Percentiles rank a stretch among this genome's conserved stretches.
phyloP scores from a whole-genome alignment of 2,888 invertebrate species.

The Drosophila algonquin region DNA sequence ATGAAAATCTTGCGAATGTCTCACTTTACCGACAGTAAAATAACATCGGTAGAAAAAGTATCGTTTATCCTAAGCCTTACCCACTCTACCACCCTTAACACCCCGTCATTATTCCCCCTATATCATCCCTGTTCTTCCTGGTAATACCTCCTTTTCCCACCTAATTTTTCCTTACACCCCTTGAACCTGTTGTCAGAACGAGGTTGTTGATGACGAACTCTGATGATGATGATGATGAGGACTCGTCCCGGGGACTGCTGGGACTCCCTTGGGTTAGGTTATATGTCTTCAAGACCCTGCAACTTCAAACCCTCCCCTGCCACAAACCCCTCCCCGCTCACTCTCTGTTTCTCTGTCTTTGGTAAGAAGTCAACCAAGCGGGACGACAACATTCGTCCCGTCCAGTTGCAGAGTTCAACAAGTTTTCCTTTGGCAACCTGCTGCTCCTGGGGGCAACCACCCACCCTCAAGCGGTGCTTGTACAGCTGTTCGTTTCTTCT shows the following conservation, averaged over 20 bases:
- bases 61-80: not conserved
- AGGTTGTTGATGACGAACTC: conserved; percentile 17
- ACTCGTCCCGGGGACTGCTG: conserved; percentile 32
- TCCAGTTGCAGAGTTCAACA: conserved; percentile 61
- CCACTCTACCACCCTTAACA: not conserved
- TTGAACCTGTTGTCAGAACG: conserved; percentile 47
- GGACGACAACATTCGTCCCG: conserved; percentile 56
- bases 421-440: conserved; percentile 50
- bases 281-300: conserved; percentile 16
- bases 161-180: conserved; percentile 5
- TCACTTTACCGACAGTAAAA: not conserved
- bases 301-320: conserved; percentile 6
- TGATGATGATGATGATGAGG: conserved; percentile 40
- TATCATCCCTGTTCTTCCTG: not conserved
- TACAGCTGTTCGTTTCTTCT: conserved; percentile 62
- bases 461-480: conserved; percentile 38
- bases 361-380: conserved; percentile 66
- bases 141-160: conserved; percentile 4
- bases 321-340: conserved; percentile 6
- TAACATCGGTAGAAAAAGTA: not conserved
- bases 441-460: conserved; percentile 18
- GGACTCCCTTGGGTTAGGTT: conserved; percentile 30
- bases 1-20: not conserved
- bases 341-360: conserved; percentile 10
- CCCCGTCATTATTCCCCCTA: not conserved